A percentile compares a stretch with the other conserved stretches of the same genome.
These are phyloP conservation scores for Lasiommata megera DNA, from an alignment of 2,888 invertebrate species.

Conservation along the genomic window DNA sequence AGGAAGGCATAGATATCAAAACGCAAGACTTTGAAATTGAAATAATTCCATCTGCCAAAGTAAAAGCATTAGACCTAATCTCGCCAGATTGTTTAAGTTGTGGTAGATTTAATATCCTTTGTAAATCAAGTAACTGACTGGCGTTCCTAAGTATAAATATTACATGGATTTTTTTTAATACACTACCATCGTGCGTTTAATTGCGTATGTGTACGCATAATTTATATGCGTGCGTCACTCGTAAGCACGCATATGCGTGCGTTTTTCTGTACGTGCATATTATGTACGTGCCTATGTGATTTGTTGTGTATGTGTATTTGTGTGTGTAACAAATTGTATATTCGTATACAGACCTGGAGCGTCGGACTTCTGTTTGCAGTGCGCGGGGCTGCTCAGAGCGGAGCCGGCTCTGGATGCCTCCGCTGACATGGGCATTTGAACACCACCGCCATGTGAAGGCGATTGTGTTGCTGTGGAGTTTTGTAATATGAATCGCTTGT, in stretches of 20 bases:
- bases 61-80: too few species aligned
- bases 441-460: slow-evolving; percentile 53
- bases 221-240: neutral
- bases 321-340: neutral
- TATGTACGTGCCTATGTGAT: neutral
- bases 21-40: too few species aligned
- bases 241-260: too few species aligned
- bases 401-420: slow-evolving; percentile 73
- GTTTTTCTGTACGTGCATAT: too few species aligned
- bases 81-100: too few species aligned
- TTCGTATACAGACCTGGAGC: slow-evolving; percentile 64
- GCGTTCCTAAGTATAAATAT: too few species aligned
- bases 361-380: slow-evolving; percentile 69
- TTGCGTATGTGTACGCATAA: neutral
- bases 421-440: slow-evolving; percentile 74
- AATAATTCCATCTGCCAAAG: too few species aligned
- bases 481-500: neutral
- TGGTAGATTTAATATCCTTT: too few species aligned
- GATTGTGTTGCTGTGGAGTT: slow-evolving; percentile 58
- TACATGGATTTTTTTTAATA: too few species aligned
- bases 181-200: neutral
- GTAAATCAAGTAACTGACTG: too few species aligned
- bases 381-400: slow-evolving; percentile 73
- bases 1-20: too few species aligned
- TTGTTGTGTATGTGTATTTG: neutral